These are phyloP conservation scores for Monomorium pharaonis DNA, from an alignment of 1,140 invertebrate genomes.

Conservation along the genomic window DNA sequence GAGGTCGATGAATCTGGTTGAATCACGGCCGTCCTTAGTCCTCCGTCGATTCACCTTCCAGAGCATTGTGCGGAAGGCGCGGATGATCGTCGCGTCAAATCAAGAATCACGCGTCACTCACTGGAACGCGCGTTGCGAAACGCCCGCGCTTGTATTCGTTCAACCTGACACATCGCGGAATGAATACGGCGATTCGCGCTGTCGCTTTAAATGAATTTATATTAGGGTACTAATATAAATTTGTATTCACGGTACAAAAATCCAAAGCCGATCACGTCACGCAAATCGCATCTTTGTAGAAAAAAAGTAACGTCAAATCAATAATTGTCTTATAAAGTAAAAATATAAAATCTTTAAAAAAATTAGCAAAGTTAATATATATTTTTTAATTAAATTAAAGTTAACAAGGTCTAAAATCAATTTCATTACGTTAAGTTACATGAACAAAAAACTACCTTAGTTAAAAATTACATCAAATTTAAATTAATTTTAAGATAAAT, in stretches of 20 bases:
- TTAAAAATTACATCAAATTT: too few species aligned
- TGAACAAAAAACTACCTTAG: too few species aligned
- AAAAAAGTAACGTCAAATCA: background rate
- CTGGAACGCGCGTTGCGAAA: background rate
- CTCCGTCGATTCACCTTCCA: constrained; percentile 43
- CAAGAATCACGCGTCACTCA: constrained; percentile 26
- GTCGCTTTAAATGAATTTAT: background rate
- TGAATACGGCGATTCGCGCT: background rate
- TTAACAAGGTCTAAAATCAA: too few species aligned
- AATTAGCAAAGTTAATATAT: too few species aligned
- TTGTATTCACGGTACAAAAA: background rate
- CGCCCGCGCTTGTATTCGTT: background rate
- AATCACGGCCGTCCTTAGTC: constrained; percentile 42
- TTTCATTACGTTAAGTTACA: too few species aligned
- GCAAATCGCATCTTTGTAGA: background rate
- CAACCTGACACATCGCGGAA: background rate
- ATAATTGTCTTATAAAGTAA: too few species aligned
- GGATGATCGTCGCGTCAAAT: constrained; percentile 15
- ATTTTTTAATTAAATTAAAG: too few species aligned
- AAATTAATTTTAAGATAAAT: too few species aligned
- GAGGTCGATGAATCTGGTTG: constrained; percentile 49
- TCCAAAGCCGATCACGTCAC: background rate
- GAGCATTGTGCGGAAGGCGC: background rate
- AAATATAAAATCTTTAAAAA: too few species aligned
- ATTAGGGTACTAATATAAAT: background rate